phyloP scores from a whole-genome alignment of 2,113 vertebrate genomes.

The Trichechus manatus region DNA sequence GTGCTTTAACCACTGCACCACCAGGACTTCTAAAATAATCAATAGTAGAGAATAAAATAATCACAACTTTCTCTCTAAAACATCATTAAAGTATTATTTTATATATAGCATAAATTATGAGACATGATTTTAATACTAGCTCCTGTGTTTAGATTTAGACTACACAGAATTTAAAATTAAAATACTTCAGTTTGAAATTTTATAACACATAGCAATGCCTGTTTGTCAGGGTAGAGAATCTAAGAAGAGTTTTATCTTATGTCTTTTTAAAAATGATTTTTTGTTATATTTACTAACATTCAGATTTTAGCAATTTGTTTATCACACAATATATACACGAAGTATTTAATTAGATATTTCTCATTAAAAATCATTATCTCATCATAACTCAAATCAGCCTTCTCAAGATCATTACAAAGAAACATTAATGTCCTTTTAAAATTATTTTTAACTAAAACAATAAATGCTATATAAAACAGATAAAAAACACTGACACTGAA shows the following conservation, averaged over 20 bases:
- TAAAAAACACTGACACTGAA: not conserved
- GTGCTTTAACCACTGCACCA: too few relatives aligned
- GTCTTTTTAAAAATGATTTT: not conserved
- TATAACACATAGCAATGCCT: not conserved
- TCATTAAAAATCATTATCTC: not conserved
- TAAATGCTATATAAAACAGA: not conserved
- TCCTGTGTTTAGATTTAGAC: not conserved
- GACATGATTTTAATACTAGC: not conserved
- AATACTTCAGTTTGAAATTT: conserved; percentile 13
- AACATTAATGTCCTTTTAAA: conserved; percentile 17
- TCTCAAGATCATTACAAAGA: conserved; percentile 10
- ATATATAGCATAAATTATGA: not conserved
- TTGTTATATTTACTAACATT: not conserved
- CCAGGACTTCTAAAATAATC: not conserved
- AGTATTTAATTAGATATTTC: not conserved
- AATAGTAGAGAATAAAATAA: not conserved
- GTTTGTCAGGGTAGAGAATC: not conserved
- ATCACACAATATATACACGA: conserved; percentile 30
- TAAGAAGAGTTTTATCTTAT: not conserved
- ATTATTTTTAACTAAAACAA: conserved; percentile 25
- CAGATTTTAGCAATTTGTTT: not conserved
- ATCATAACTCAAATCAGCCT: conserved; percentile 12
- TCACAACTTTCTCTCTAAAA: not conserved
- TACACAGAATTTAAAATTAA: conserved; percentile 38
- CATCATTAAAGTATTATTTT: conserved; percentile 53